Conservation (phyloP, 2,797 vertebrate species). For the Hybognathus amarus region DNA sequence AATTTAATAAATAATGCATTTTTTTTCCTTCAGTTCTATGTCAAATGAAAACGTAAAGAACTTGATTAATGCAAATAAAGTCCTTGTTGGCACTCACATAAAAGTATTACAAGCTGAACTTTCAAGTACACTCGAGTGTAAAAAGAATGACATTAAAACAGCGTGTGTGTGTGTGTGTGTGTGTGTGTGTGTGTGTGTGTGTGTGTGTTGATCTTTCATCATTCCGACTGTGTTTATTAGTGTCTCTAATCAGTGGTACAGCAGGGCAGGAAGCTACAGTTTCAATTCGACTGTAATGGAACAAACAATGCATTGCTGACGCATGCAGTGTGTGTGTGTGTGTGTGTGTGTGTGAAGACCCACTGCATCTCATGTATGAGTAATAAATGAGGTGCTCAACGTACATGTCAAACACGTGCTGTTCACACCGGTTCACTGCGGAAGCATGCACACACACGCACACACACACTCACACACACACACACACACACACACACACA, state of each 20-base stretch:
- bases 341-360: slow-evolving; percentile 44
- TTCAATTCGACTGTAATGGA: slow-evolving; percentile 57
- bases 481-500: slow-evolving; percentile 21
- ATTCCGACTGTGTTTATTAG: slow-evolving; percentile 24
- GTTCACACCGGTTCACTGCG: slow-evolving; percentile 23
- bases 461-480: slow-evolving; percentile 12
- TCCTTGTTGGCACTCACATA: not conserved
- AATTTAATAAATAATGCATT: too few species aligned
- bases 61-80: not conserved
- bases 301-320: slow-evolving; percentile 57
- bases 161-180: not conserved
- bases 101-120: not conserved
- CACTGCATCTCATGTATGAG: slow-evolving; percentile 45
- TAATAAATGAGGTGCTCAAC: slow-evolving; percentile 29
- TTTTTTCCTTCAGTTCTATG: not conserved
- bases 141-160: not conserved
- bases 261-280: slow-evolving; percentile 42
- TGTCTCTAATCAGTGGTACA: slow-evolving; percentile 50
- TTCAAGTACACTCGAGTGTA: not conserved
- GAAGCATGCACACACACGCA: slow-evolving; percentile 6
- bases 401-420: slow-evolving; percentile 34
- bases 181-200: too few species aligned
- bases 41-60: not conserved
- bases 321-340: slow-evolving; percentile 21
- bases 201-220: not conserved